Base-by-base conservation (phyloP, 2,113 vertebrate species). In the Semnornis frantzii region DNA sequence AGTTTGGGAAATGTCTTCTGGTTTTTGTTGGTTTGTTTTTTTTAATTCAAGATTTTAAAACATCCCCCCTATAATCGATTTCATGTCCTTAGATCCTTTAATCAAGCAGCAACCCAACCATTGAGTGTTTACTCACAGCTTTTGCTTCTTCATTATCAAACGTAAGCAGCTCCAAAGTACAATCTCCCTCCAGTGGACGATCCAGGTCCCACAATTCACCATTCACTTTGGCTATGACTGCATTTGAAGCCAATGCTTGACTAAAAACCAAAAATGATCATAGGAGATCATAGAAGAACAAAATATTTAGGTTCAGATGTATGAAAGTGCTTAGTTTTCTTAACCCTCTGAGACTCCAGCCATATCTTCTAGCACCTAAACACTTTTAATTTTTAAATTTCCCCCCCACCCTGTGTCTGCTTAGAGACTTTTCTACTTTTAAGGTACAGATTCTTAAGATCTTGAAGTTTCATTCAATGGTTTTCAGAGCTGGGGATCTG, bases 181-280 rank as follows among this genome's bases (percentile, higher is more conserved):
- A 97, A 5, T 98, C 97, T 59, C 89, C 94, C 82, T 98, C 98
- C 90, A 98, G 78, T 0, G 97, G 97, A 23, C 98, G 97, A 85
- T 98, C 98, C 44, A 98, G 79, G 83, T 98, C 98, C 98, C 98
- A 98, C 16, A 98, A 4, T 2, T 97, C 95, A 46, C 96, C 96
- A 4, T 97, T 98, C 39, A 98, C 98, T 90, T 97, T 98, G 62
- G 98, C 98, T 57, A 98, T 62, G 9, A 98, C 90, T 7, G 95
- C 71, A 82, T 92, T 97, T 14, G 97, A 98, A 46, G 98, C 98
- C 93, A 98, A 80, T 2, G 66, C 92, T 46, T 81, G 95, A 77
- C 98, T 98, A 30, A 31, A 39, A 60, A 54, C 52, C 9, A 77
- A 44, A 95, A 92, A 13, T 20, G 27, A 89, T 24, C 17, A 46